Evolutionary conservation across 1,140 invertebrate species (phyloP), one percentile per base, ranked within the genome.

Genomic region (Notospermus geniculatus): DNA sequence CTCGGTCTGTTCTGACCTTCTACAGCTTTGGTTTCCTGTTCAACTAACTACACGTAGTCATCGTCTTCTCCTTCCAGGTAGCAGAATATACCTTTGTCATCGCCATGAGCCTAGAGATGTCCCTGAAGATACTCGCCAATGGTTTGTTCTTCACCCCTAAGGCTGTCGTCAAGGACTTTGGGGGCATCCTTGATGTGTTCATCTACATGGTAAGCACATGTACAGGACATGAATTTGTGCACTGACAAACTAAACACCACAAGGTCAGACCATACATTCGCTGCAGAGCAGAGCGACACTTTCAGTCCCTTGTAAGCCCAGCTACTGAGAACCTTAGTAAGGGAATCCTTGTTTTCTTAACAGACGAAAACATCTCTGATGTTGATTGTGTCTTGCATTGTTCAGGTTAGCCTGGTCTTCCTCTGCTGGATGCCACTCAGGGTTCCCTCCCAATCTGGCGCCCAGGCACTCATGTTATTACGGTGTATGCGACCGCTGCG

Each of bases 101-200:
- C 28, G 94, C 92, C 69, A 99, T 99, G 97, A 97, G 93, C 71
- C 84, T 99, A 4, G 97, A 99, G 81, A 83, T 99, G 70, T 87
- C 88, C 0, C 80, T 99, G 13, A 99, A 99, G 84, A 94, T 98
- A 29, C 82, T 98, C 36, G 96, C 97, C 0, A 94, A 99, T 84
- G 97, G 97, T 22, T 83, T 99, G 23, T 93, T 99, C 74, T 99
- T 99, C 74, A 99, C 97, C 11, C 97, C 97, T 0, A 98, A 99
- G 82, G 97, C 97, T 0, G 91, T 98, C 67, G 90, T 99, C 15
- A 95, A 95, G 83, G 96, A 99, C 80, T 93, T 96, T 54, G 95
- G 95, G 39, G 95, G 96, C 0, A 87, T 97, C 25, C 83, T 99
- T 57, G 97, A 99, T 80, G 88, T 99, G 23, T 98, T 98, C 75